These are phyloP conservation scores for Agriopis marginaria DNA, from an alignment of 2,888 invertebrate genomes.

Conservation along the genomic window DNA sequence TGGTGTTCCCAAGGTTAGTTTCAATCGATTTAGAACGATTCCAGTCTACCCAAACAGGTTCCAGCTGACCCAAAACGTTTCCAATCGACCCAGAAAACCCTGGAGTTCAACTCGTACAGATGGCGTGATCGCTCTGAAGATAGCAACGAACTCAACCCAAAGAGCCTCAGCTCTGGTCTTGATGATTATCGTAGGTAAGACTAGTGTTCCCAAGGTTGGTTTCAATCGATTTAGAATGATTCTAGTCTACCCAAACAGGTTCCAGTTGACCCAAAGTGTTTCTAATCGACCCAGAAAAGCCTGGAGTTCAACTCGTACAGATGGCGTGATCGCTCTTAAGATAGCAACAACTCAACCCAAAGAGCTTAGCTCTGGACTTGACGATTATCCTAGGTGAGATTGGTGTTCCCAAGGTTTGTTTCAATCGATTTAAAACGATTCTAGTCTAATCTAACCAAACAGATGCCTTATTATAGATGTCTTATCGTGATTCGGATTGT, in stretches of 20 bases:
- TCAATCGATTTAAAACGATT: not conserved
- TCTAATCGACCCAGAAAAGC: too few species aligned
- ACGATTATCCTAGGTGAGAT: constrained; percentile 94
- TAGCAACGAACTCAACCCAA: constrained; percentile 96
- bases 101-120: constrained; percentile 92
- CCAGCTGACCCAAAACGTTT: constrained; percentile 72
- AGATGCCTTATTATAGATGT: too few species aligned
- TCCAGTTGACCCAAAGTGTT: not conserved
- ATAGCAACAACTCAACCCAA: constrained; percentile 96
- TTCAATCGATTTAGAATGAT: not conserved
- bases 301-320: not conserved
- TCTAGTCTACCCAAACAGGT: not conserved
- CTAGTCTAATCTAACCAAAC: not conserved
- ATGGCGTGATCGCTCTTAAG: constrained; percentile 64
- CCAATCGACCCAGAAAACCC: constrained; percentile 94
- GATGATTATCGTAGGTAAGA: constrained; percentile 95
- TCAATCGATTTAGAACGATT: not conserved
- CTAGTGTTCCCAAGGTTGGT: too few species aligned
- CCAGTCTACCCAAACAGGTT: not conserved
- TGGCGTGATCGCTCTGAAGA: constrained; percentile 73
- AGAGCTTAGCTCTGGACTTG: constrained; percentile 98
- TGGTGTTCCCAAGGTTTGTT: too few species aligned
- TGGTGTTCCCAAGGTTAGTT: too few species aligned
- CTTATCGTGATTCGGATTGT: too few species aligned
- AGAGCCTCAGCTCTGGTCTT: constrained; percentile 97